These are phyloP conservation scores for Ochotona curzoniae DNA, from an alignment of 2,113 vertebrate genomes.

Conservation along the genomic window DNA sequence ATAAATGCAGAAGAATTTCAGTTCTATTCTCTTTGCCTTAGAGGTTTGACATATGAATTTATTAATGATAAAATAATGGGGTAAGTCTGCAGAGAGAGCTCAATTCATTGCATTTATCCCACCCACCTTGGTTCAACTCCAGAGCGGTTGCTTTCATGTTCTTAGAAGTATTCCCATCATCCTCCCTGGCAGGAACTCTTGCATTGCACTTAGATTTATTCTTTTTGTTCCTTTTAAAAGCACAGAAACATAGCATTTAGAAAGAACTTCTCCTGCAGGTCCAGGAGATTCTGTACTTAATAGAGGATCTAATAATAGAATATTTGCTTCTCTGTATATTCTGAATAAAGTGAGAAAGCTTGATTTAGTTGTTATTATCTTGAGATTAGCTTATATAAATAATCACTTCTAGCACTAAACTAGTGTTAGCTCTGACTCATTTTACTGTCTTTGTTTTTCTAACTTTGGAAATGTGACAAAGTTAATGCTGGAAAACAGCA, in stretches of 20 bases:
- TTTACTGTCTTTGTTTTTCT: constrained; percentile 68
- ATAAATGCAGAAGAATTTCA: constrained; percentile 52
- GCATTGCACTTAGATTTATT: not conserved
- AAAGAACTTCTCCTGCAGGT: not conserved
- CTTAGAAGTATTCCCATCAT: constrained; percentile 51
- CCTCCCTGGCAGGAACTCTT: constrained; percentile 53
- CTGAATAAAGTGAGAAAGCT: not conserved
- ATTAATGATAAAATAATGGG: constrained; percentile 66
- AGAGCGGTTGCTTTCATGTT: constrained; percentile 68
- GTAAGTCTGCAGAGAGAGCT: constrained; percentile 41
- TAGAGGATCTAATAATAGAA: not conserved
- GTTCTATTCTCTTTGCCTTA: constrained; percentile 46
- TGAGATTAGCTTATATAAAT: constrained; percentile 64
- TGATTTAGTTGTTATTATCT: constrained; percentile 57
- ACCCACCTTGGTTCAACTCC: constrained; percentile 35
- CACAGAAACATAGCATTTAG: not conserved
- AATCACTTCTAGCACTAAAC: constrained; percentile 30
- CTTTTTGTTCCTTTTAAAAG: constrained; percentile 8
- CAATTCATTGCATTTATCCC: constrained; percentile 64
- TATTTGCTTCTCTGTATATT: not conserved
- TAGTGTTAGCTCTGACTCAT: constrained; percentile 59
- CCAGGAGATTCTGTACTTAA: constrained; percentile 30
- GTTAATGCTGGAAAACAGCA: constrained; percentile 23
- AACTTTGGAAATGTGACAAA: constrained; percentile 56
- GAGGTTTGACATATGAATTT: constrained; percentile 50